These are phyloP conservation scores for Drosophila putrida DNA, from an alignment of 2,888 invertebrate species.

Conservation along the genomic window DNA sequence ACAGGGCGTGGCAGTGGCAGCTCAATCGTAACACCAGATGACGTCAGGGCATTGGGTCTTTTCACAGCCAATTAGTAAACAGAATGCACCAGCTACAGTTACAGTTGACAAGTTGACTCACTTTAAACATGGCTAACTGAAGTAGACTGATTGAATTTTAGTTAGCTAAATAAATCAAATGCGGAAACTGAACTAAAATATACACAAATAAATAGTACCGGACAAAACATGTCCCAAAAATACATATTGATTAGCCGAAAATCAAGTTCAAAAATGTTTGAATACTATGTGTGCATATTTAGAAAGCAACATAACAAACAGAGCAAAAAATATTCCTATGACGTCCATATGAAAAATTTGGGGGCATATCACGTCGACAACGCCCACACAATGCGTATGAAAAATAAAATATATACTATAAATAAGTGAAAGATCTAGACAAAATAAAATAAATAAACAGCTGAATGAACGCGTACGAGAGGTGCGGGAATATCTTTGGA, in stretches of 20 bases:
- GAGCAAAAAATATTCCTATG: slow-evolving; percentile 36
- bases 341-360: slow-evolving; percentile 38
- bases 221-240: neutral
- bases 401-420: slow-evolving; percentile 12
- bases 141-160: slow-evolving; percentile 40
- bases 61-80: slow-evolving; percentile 53
- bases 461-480: slow-evolving; percentile 17
- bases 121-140: slow-evolving; percentile 15
- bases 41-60: slow-evolving; percentile 47
- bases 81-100: slow-evolving; percentile 40
- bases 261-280: slow-evolving; percentile 55
- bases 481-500: neutral
- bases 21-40: slow-evolving; percentile 32
- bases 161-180: slow-evolving; percentile 28
- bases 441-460: slow-evolving; percentile 30
- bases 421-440: slow-evolving; percentile 8
- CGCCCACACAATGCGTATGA: slow-evolving; percentile 47
- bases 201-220: neutral
- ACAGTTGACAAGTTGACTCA: slow-evolving; percentile 39
- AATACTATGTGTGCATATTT: slow-evolving; percentile 14
- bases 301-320: slow-evolving; percentile 20
- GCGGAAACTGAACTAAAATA: neutral
- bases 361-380: slow-evolving; percentile 6
- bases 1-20: slow-evolving; percentile 21
- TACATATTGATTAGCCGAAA: slow-evolving; percentile 14